Evolutionary conservation across 2,113 vertebrate genomes (phyloP).

Genomic region (Hassar affinis): DNA sequence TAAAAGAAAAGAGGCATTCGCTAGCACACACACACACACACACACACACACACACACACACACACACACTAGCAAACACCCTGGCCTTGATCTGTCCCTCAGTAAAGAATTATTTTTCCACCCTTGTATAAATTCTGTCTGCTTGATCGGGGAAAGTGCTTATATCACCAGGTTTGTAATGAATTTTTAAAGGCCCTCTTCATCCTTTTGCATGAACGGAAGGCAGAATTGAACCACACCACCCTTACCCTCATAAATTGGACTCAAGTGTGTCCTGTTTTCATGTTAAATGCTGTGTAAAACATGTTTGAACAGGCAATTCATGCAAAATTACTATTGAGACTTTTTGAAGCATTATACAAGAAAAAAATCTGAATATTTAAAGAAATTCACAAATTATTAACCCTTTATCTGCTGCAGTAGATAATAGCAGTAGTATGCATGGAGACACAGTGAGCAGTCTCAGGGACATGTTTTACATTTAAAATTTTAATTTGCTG

Average conservation of each 20-base stretch:
- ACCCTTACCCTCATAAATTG: not conserved
- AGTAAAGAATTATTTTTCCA: slow-evolving; percentile 20
- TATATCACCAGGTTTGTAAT: slow-evolving; percentile 34
- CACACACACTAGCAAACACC: not conserved
- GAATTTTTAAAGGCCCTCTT: slow-evolving; percentile 40
- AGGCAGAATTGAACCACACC: not conserved
- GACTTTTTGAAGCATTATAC: not conserved
- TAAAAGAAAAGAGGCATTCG: not conserved
- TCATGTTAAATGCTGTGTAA: not conserved
- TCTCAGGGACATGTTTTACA: no score
- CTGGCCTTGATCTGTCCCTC: slow-evolving; percentile 21
- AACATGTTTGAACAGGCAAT: not conserved
- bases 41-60: not conserved
- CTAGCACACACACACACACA: not conserved
- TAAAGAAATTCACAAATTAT: not conserved
- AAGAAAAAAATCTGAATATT: not conserved
- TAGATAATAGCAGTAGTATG: no score
- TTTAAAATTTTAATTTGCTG: no score
- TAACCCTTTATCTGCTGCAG: not conserved
- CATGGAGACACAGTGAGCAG: not conserved
- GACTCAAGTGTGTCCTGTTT: not conserved
- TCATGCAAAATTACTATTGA: not conserved
- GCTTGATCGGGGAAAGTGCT: slow-evolving; percentile 3
- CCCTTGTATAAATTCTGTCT: slow-evolving; percentile 11
- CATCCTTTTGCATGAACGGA: not conserved